phyloP scores from a whole-genome alignment of 2,113 vertebrate species.

The Dermatemys mawii region DNA sequence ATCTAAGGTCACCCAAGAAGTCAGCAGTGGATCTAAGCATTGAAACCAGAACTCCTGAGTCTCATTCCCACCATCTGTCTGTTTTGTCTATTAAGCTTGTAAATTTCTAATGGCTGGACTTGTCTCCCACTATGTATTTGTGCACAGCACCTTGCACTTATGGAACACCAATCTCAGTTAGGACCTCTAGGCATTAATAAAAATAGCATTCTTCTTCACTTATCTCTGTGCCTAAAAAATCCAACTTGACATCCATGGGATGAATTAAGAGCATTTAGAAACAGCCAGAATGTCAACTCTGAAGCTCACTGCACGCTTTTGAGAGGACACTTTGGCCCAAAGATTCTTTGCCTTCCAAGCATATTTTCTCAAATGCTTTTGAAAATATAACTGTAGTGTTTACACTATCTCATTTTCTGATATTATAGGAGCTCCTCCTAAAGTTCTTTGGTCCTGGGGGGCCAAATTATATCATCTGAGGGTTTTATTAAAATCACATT shows the following conservation, averaged over 20 bases:
- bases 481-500: not conserved
- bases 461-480: not conserved
- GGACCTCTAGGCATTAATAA: not conserved
- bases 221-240: not conserved
- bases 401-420: rapidly evolving
- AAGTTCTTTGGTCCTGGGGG: not conserved
- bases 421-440: not conserved
- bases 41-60: not conserved
- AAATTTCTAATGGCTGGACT: not conserved
- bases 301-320: not conserved
- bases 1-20: not conserved
- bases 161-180: not conserved
- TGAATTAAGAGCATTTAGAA: not conserved
- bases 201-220: not conserved
- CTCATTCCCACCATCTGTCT: not conserved
- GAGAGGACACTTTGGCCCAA: not conserved
- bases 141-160: not conserved
- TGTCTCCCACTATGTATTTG: not conserved
- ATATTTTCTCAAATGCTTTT: not conserved
- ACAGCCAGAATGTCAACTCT: not conserved
- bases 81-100: not conserved
- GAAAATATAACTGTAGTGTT: rapidly evolving
- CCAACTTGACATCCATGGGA: not conserved
- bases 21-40: not conserved
- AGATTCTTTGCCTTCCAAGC: rapidly evolving